Evolutionary conservation across 2,113 vertebrate genomes (phyloP).

Genomic region (Catagonus wagneri): DNA sequence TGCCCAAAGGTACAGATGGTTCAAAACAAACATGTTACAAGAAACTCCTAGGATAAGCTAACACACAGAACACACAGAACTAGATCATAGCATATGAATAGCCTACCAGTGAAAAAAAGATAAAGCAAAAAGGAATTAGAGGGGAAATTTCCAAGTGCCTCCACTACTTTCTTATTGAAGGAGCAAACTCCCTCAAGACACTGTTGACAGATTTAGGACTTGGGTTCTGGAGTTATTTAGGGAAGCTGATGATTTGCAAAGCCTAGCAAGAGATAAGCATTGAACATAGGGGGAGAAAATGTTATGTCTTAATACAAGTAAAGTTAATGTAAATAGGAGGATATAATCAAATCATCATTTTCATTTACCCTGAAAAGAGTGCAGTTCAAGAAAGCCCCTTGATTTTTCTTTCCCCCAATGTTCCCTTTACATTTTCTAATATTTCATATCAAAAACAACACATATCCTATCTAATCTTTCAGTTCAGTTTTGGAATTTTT

Average conservation of each 20-base stretch:
- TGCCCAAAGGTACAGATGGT: background rate
- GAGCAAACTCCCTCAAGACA: background rate
- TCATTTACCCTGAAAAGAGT: background rate
- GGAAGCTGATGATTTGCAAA: background rate
- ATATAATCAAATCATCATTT: background rate
- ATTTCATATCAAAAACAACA: background rate
- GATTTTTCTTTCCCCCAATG: background rate
- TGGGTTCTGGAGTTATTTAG: background rate
- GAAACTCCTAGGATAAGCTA: background rate
- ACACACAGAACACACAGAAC: background rate
- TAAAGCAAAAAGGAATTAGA: background rate
- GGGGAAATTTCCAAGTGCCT: background rate
- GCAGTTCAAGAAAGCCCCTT: background rate
- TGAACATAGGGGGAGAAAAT: background rate
- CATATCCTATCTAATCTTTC: background rate
- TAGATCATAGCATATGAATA: background rate
- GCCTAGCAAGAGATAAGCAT: background rate
- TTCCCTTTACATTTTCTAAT: background rate
- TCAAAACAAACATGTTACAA: background rate
- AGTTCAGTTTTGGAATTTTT: background rate
- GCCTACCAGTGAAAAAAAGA: background rate
- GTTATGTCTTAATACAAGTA: background rate
- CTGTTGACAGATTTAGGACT: background rate
- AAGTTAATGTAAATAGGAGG: background rate
- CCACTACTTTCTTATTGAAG: background rate